Evolutionary conservation across 53 echinoderm and acorn worm species (phyloP).

Genomic region (Stichopus horrens): DNA sequence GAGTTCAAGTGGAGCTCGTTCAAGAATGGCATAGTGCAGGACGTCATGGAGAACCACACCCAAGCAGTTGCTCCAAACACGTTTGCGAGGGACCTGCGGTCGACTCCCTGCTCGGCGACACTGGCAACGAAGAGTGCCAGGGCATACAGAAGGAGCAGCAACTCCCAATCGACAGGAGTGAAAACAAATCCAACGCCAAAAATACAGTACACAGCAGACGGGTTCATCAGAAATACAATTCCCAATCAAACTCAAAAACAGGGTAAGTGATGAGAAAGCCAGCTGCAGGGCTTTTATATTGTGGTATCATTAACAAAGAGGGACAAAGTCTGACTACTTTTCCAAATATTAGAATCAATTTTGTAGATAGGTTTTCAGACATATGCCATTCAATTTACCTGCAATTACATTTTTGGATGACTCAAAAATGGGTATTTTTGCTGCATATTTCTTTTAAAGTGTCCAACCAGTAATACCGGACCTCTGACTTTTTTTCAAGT

Average conservation of each 20-base stretch:
- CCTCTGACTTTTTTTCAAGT: too few species aligned
- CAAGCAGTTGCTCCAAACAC: conserved; percentile 45
- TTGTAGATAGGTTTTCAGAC: too few species aligned
- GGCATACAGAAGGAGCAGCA: neutral
- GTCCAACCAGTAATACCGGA: too few species aligned
- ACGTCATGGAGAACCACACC: conserved; percentile 59
- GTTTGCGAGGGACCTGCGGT: conserved; percentile 3
- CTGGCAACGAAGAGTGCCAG: neutral
- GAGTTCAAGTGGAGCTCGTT: conserved; percentile 90
- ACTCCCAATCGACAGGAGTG: neutral
- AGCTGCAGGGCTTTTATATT: too few species aligned
- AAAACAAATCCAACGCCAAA: conserved; percentile 19
- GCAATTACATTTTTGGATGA: too few species aligned
- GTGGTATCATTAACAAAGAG: too few species aligned
- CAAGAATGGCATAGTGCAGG: conserved; percentile 73
- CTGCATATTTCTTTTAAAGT: too few species aligned
- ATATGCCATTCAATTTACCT: too few species aligned
- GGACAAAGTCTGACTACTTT: too few species aligned
- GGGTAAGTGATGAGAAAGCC: too few species aligned
- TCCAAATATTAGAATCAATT: too few species aligned
- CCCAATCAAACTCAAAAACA: neutral
- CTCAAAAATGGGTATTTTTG: too few species aligned
- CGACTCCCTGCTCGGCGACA: neutral
- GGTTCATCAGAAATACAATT: conserved; percentile 9
- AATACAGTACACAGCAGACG: neutral